Evolutionary conservation across 2,797 vertebrate species (phyloP).

Genomic region (Thunnus albacares): DNA sequence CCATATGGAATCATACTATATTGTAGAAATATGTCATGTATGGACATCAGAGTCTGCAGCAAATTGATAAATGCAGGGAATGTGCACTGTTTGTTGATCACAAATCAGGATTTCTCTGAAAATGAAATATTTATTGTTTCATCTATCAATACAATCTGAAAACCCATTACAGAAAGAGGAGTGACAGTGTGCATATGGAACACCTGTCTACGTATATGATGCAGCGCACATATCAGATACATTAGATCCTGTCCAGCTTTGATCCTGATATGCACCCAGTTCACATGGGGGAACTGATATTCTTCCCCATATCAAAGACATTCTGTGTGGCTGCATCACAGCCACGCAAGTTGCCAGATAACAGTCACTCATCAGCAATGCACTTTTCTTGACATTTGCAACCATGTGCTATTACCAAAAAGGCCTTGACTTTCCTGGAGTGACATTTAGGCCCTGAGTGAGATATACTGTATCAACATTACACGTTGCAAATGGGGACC

Average conservation of each 20-base stretch:
- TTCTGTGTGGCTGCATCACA: constrained; percentile 39
- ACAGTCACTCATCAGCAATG: constrained; percentile 74
- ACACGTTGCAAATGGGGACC: constrained; percentile 61
- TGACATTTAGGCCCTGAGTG: constrained; percentile 85
- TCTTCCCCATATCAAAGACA: constrained; percentile 65
- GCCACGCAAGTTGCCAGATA: constrained; percentile 50
- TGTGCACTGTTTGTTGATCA: constrained; percentile 5
- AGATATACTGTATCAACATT: constrained; percentile 78
- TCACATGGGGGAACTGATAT: constrained; percentile 36
- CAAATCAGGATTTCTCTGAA: constrained; percentile 3
- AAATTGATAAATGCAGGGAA: neutral
- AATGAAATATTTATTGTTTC: constrained; percentile 1
- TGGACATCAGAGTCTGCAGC: neutral
- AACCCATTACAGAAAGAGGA: neutral
- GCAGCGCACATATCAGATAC: constrained; percentile 15
- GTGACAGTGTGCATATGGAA: constrained; percentile 1
- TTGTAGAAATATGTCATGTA: neutral
- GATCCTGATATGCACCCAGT: constrained; percentile 43
- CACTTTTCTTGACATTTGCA: constrained; percentile 85
- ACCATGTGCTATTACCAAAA: constrained; percentile 81
- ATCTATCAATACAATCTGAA: constrained; percentile 6
- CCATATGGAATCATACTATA: neutral
- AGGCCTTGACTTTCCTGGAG: constrained; percentile 66
- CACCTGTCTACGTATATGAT: constrained; percentile 7
- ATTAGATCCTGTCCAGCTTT: constrained; percentile 35